Conservation (phyloP, 2,888 invertebrate species). For the Slavum lentiscoides region DNA sequence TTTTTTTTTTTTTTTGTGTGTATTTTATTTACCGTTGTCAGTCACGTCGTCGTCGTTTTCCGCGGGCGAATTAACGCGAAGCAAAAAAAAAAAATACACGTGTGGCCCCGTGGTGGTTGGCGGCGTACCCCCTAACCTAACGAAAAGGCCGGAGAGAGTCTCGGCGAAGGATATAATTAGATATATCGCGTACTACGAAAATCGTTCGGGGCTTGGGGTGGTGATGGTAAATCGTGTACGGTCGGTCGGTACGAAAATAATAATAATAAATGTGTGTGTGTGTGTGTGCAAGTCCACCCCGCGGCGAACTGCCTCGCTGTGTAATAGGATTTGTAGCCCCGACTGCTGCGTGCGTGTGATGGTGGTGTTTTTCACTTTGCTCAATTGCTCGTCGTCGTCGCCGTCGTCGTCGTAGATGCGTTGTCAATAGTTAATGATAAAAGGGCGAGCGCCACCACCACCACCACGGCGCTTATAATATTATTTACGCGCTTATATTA, state of each 20-base stretch:
- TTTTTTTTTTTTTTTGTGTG: no score
- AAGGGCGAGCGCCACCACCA: conserved; percentile 27
- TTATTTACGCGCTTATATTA: no score
- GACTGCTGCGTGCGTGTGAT: background rate
- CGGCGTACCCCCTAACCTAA: no score
- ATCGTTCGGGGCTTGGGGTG: no score
- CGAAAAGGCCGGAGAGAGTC: no score
- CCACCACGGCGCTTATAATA: conserved; percentile 7
- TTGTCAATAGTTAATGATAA: conserved; percentile 52
- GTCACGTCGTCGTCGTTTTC: no score
- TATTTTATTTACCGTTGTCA: no score
- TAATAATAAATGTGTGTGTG: conserved; percentile 25
- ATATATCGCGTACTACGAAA: no score
- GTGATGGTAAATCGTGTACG: background rate
- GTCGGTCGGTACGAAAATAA: conserved; percentile 30
- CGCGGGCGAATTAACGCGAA: no score
- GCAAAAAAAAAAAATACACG: no score
- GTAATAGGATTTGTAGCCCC: conserved; percentile 47
- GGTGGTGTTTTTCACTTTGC: conserved; percentile 49
- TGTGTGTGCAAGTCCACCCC: conserved; percentile 12
- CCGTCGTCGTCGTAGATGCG: conserved; percentile 14
- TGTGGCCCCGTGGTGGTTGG: no score
- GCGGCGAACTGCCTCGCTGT: background rate
- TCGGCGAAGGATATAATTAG: no score
- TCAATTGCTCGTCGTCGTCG: conserved; percentile 46